Evolutionary conservation across 2,888 invertebrate species (phyloP).

Genomic region (Catocala sponsa): DNA sequence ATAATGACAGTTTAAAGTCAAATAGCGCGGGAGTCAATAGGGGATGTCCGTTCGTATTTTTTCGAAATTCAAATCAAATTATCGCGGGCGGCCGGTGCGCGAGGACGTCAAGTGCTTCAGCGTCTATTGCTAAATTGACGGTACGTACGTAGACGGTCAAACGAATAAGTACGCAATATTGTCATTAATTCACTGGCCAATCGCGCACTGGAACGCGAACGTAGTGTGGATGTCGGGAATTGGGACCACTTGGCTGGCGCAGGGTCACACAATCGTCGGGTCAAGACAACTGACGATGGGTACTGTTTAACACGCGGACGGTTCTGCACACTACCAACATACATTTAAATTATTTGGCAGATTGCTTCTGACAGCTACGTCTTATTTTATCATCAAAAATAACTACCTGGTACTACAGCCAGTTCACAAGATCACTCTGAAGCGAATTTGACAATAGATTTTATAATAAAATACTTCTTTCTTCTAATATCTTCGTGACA

Average conservation of each 20-base stretch:
- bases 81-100: constrained; percentile 33
- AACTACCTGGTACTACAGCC: neutral
- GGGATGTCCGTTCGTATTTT: constrained; percentile 29
- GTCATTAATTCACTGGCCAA: constrained; percentile 82
- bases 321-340: constrained; percentile 33
- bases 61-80: constrained; percentile 54
- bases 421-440: neutral
- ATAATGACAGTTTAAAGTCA: constrained; percentile 16
- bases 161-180: constrained; percentile 80
- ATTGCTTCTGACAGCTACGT: neutral
- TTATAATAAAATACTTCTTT: too few species aligned
- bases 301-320: constrained; percentile 43
- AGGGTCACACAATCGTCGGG: constrained; percentile 77
- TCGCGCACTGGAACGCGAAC: constrained; percentile 61
- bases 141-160: constrained; percentile 71
- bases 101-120: constrained; percentile 48
- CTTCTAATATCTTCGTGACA: too few species aligned
- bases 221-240: constrained; percentile 72
- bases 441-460: neutral
- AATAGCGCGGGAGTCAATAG: constrained; percentile 27
- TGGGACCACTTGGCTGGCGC: constrained; percentile 79
- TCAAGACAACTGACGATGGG: constrained; percentile 62
- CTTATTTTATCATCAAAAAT: constrained; percentile 8
- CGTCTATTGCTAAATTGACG: constrained; percentile 80
- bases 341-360: neutral